Evolutionary conservation across 1,140 invertebrate genomes (phyloP).

Genomic region (Sesamia nonagrioides): DNA sequence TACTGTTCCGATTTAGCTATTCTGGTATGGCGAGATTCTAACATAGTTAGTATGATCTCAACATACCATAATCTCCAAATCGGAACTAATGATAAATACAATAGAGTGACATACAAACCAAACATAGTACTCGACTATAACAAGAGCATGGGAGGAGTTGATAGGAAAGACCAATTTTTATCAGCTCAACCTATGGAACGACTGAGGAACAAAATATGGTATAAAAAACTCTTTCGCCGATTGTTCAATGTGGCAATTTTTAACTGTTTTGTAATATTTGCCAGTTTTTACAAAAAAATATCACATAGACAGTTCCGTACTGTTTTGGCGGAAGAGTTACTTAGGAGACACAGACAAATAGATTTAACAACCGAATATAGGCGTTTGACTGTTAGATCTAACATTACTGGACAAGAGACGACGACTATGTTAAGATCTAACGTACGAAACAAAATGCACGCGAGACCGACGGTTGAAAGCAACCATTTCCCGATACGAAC

Average conservation of each 20-base stretch:
- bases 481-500: too few relatives aligned
- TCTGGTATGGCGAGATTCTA: background rate
- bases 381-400: too few relatives aligned
- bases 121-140: conserved; percentile 63
- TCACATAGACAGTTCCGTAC: conserved; percentile 51
- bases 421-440: too few relatives aligned
- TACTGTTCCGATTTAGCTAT: conserved; percentile 30
- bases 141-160: conserved; percentile 61
- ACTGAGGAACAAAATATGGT: conserved; percentile 49
- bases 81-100: conserved; percentile 38
- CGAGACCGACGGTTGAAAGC: too few relatives aligned
- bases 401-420: background rate
- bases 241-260: conserved; percentile 1
- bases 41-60: conserved; percentile 56
- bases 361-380: conserved; percentile 46
- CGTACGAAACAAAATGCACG: too few relatives aligned
- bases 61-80: conserved; percentile 54
- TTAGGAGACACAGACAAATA: conserved; percentile 42
- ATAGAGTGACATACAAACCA: conserved; percentile 48
- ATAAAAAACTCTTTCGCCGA: background rate
- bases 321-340: conserved; percentile 45
- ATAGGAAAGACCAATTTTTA: conserved; percentile 39
- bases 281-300: conserved; percentile 32
- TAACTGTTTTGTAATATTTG: conserved; percentile 45
- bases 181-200: conserved; percentile 52